These are phyloP conservation scores for Perithous albicinctus DNA, from an alignment of 2,888 invertebrate species.

Conservation along the genomic window DNA sequence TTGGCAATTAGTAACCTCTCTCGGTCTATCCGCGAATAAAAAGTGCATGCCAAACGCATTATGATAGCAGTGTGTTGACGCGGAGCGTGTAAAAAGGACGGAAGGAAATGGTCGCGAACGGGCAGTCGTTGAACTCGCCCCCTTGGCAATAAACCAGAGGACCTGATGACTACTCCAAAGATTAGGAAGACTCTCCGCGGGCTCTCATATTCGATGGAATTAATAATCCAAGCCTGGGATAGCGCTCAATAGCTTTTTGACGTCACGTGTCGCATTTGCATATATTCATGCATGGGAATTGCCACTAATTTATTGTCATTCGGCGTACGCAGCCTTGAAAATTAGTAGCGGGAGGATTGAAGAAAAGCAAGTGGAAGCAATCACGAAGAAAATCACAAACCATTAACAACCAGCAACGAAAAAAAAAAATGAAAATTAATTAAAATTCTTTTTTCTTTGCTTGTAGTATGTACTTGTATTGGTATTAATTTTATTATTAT, in stretches of 20 bases:
- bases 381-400: constrained; percentile 18
- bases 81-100: constrained; percentile 40
- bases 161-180: constrained; percentile 63
- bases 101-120: constrained; percentile 39
- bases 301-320: constrained; percentile 53
- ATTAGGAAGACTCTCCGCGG: constrained; percentile 51
- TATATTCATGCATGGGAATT: constrained; percentile 65
- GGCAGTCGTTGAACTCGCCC: constrained; percentile 48
- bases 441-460: no score
- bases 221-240: constrained; percentile 18
- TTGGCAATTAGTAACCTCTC: constrained; percentile 45
- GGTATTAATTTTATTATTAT: constrained; percentile 29
- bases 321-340: constrained; percentile 39
- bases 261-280: constrained; percentile 63
- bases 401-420: no score
- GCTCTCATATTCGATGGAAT: constrained; percentile 12
- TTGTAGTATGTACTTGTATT: constrained; percentile 5
- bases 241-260: constrained; percentile 29
- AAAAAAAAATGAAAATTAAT: no score
- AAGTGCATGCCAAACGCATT: constrained; percentile 47
- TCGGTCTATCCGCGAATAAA: constrained; percentile 5
- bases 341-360: constrained; percentile 48
- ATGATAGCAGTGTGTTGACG: constrained; percentile 45
- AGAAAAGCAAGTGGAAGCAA: constrained; percentile 24
- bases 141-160: constrained; percentile 56